Conservation (phyloP, 2,888 invertebrate species). For the Drosophila limbata region DNA sequence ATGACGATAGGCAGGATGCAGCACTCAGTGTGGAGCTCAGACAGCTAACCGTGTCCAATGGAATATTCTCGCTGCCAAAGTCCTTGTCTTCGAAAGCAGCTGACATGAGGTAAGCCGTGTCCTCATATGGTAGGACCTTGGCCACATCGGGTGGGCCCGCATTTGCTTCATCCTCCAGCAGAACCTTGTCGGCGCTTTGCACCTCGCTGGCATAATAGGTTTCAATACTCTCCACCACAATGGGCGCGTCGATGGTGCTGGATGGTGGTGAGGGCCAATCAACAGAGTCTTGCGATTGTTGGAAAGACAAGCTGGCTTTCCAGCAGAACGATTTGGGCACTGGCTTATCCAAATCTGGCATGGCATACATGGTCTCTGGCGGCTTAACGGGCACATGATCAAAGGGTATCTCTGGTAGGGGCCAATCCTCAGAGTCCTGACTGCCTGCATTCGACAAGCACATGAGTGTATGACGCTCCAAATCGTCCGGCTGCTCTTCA, state of each 20-base stretch:
- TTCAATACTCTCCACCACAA: conserved; percentile 91
- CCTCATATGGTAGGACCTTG: conserved; percentile 84
- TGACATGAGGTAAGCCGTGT: conserved; percentile 84
- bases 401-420: conserved; percentile 90
- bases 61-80: conserved; percentile 77
- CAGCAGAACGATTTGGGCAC: conserved; percentile 85
- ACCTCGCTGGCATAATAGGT: conserved; percentile 92
- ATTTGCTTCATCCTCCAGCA: conserved; percentile 87
- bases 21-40: conserved; percentile 83
- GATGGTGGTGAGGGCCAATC: conserved; percentile 94
- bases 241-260: conserved; percentile 88
- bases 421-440: conserved; percentile 92
- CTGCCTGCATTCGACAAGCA: conserved; percentile 87
- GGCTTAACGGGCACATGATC: conserved; percentile 84
- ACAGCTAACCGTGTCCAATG: conserved; percentile 82
- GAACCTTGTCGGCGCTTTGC: conserved; percentile 92
- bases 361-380: conserved; percentile 79
- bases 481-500: conserved; percentile 80
- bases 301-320: conserved; percentile 84
- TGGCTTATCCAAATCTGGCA: conserved; percentile 84
- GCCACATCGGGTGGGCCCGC: conserved; percentile 80
- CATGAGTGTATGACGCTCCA: conserved; percentile 82
- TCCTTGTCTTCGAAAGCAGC: conserved; percentile 80
- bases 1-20: conserved; percentile 83
- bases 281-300: conserved; percentile 89